phyloP scores from a whole-genome alignment of 1,140 invertebrate genomes.

The Tetragnatha versicolor region DNA sequence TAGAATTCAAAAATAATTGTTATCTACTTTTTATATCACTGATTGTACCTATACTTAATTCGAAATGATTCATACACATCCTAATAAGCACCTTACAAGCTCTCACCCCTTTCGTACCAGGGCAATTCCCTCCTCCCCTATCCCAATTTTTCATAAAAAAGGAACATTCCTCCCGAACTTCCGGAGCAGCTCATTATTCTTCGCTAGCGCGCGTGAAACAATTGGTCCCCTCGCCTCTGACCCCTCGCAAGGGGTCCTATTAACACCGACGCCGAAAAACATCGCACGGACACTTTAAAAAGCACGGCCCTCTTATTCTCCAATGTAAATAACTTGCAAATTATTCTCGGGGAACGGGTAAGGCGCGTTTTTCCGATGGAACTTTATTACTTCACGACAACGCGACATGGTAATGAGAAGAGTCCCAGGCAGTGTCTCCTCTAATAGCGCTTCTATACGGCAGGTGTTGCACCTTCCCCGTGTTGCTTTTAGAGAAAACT shows the following conservation, averaged over 20 bases:
- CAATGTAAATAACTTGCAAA: slow-evolving; percentile 51
- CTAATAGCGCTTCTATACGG: slow-evolving; percentile 28
- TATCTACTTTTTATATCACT: no score
- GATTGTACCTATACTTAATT: no score
- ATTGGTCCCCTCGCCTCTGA: neutral
- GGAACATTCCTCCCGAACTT: no score
- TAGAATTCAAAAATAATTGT: no score
- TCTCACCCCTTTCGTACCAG: no score
- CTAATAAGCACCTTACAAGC: no score
- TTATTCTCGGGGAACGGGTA: slow-evolving; percentile 16
- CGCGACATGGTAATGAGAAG: slow-evolving; percentile 42
- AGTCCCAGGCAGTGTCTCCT: neutral
- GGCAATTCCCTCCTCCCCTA: no score
- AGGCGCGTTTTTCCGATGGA: slow-evolving; percentile 30
- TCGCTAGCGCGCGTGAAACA: neutral
- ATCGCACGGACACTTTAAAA: neutral
- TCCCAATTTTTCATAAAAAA: no score
- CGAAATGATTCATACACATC: no score
- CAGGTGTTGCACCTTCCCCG: slow-evolving; percentile 1
- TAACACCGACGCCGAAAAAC: slow-evolving; percentile 3
- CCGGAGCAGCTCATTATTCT: no score
- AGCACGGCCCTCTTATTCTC: slow-evolving; percentile 10
- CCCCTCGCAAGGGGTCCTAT: slow-evolving; percentile 45
- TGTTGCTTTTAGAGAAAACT: slow-evolving; percentile 46
- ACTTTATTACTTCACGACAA: slow-evolving; percentile 37